These are phyloP conservation scores for Temnothorax rugatulus DNA, from an alignment of 2,888 invertebrate species.

Conservation along the genomic window DNA sequence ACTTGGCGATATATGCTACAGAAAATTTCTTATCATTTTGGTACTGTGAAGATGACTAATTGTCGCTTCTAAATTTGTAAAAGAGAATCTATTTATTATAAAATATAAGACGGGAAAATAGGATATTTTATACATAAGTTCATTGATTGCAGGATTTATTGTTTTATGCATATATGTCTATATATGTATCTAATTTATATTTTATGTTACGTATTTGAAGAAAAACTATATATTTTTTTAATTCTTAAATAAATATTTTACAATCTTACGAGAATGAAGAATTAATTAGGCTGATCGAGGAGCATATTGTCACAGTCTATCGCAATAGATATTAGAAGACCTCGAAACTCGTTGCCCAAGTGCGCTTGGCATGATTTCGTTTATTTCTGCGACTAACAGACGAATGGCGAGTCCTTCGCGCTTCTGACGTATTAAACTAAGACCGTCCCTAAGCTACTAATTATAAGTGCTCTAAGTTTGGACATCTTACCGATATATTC, in stretches of 20 bases:
- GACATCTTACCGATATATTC: slow-evolving; percentile 79
- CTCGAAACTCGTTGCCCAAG: slow-evolving; percentile 78
- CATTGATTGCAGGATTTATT: background rate
- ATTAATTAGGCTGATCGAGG: background rate
- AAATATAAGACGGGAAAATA: background rate
- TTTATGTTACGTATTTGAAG: background rate
- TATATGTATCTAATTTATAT: background rate
- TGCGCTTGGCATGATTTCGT: slow-evolving; percentile 75
- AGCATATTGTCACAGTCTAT: background rate
- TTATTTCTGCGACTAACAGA: slow-evolving; percentile 57
- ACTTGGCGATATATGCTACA: background rate
- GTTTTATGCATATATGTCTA: background rate
- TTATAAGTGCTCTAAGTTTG: slow-evolving; percentile 84
- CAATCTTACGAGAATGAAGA: background rate
- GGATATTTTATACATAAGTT: background rate
- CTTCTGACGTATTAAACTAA: slow-evolving; percentile 69
- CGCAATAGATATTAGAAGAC: slow-evolving; percentile 23
- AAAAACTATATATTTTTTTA: background rate
- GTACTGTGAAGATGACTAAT: slow-evolving; percentile 31
- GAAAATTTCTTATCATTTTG: background rate
- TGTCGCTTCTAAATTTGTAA: background rate
- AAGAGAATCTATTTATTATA: background rate
- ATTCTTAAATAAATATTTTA: background rate
- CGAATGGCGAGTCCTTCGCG: slow-evolving; percentile 60
- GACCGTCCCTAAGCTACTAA: slow-evolving; percentile 80